Conservation (phyloP, 1,140 invertebrate genomes). For the Belonocnema kinseyi region DNA sequence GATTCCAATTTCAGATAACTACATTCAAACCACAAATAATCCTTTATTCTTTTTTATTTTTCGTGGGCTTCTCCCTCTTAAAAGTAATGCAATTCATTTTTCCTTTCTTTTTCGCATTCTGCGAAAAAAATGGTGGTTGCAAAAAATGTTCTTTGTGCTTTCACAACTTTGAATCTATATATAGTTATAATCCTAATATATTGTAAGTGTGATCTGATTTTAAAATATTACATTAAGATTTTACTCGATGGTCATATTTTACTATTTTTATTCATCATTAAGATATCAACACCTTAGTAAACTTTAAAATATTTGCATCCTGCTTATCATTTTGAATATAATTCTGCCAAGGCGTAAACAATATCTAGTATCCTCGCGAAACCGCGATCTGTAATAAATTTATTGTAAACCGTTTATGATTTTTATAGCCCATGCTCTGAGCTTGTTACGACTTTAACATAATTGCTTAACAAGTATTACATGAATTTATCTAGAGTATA, state of each 20-base stretch:
- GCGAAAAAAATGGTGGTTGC: background rate
- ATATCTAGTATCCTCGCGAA: background rate
- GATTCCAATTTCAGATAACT: conserved; percentile 8
- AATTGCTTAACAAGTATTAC: conserved; percentile 28
- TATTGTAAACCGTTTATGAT: conserved; percentile 25
- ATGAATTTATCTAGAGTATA: conserved; percentile 10
- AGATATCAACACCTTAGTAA: too few relatives aligned
- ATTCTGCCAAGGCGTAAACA: too few relatives aligned
- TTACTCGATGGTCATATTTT: too few relatives aligned
- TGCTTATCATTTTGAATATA: too few relatives aligned
- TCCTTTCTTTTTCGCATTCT: background rate
- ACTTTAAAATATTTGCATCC: too few relatives aligned
- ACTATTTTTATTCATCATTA: too few relatives aligned
- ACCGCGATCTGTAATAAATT: conserved; percentile 18
- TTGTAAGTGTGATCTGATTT: too few relatives aligned
- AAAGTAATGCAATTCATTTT: conserved; percentile 13
- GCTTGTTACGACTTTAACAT: conserved; percentile 26
- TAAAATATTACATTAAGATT: too few relatives aligned
- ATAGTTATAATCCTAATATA: too few relatives aligned
- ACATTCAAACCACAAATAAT: conserved; percentile 15
- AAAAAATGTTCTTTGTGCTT: background rate
- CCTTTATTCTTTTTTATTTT: conserved; percentile 10
- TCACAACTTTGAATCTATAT: too few relatives aligned
- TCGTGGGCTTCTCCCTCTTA: background rate
- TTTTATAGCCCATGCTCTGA: conserved; percentile 16